These are phyloP conservation scores for Fregata magnificens DNA, from an alignment of 2,113 vertebrate genomes.

Conservation along the genomic window DNA sequence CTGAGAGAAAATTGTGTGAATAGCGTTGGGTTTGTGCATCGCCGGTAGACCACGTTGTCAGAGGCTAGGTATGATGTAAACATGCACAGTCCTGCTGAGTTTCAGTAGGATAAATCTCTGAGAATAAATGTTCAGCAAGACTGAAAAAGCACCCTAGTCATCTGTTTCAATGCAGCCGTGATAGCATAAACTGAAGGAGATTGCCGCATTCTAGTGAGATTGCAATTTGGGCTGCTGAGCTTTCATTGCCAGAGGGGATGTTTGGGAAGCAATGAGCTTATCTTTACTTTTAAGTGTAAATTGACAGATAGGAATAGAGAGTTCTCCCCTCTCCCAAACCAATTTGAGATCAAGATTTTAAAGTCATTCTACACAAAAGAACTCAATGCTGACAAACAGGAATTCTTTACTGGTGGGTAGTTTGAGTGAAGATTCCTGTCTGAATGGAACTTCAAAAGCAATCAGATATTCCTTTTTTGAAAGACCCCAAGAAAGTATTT, in stretches of 20 bases:
- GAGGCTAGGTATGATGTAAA: neutral
- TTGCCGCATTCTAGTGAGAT: neutral
- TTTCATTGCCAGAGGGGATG: neutral
- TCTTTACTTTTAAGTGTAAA: constrained; percentile 27
- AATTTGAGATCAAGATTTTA: neutral
- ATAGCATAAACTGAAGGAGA: neutral
- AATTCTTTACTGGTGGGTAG: neutral
- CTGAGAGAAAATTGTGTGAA: neutral
- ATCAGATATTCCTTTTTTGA: neutral
- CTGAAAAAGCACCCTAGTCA: neutral
- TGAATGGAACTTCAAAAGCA: neutral
- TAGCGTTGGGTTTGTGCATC: neutral
- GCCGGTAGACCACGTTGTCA: neutral
- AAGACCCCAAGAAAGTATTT: neutral
- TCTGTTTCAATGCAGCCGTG: neutral
- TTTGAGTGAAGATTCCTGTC: neutral
- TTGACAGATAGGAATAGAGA: neutral
- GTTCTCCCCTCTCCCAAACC: neutral
- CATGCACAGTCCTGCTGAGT: neutral
- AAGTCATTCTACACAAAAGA: neutral
- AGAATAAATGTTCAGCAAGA: neutral
- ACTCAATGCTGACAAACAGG: neutral
- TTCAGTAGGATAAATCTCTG: neutral
- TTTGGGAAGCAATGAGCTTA: neutral
- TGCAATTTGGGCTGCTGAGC: constrained; percentile 16